phyloP scores from a whole-genome alignment of 2,113 vertebrate species.

The Myrmecobius fasciatus region DNA sequence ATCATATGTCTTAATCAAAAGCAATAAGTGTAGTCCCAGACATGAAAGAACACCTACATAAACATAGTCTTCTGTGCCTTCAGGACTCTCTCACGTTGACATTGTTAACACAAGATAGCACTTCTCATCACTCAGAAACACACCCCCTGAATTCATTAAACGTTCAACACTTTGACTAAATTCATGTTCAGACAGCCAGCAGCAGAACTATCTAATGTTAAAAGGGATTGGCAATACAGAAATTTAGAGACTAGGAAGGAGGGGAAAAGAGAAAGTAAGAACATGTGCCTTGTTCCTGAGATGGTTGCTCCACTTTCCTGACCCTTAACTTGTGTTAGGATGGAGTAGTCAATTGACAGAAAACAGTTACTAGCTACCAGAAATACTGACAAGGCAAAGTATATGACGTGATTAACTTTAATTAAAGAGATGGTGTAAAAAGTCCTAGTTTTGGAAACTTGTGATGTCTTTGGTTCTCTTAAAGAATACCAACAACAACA shows the following conservation, averaged over 20 bases:
- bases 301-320: slow-evolving; percentile 38
- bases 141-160: slow-evolving; percentile 61
- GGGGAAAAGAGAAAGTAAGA: slow-evolving; percentile 34
- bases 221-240: slow-evolving; percentile 42
- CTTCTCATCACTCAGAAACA: slow-evolving; percentile 65
- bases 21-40: slow-evolving; percentile 71
- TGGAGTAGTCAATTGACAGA: slow-evolving; percentile 42
- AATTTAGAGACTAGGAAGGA: slow-evolving; percentile 57
- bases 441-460: neutral
- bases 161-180: slow-evolving; percentile 45
- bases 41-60: slow-evolving; percentile 69
- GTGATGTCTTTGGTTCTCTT: neutral
- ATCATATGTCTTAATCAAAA: slow-evolving; percentile 81
- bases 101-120: slow-evolving; percentile 69
- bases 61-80: slow-evolving; percentile 68
- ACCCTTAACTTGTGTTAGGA: slow-evolving; percentile 63
- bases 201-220: slow-evolving; percentile 26
- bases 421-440: neutral
- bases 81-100: slow-evolving; percentile 59
- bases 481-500: no score
- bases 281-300: neutral
- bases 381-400: slow-evolving; percentile 46
- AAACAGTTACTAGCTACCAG: neutral
- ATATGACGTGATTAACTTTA: neutral
- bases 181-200: slow-evolving; percentile 39